Evolutionary conservation across 1,140 invertebrate genomes (phyloP).

Genomic region (Eriosoma lanigerum): DNA sequence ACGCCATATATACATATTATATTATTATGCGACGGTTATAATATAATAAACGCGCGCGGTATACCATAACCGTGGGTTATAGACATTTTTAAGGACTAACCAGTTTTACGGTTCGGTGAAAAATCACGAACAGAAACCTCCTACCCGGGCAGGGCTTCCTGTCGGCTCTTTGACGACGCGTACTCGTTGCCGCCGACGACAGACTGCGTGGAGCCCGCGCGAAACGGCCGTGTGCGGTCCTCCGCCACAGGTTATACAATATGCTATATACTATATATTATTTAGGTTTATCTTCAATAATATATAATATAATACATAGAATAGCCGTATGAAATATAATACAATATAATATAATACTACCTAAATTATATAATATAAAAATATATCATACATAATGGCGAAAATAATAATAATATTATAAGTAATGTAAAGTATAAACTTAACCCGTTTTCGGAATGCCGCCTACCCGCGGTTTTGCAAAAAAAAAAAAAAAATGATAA

Average conservation of each 20-base stretch:
- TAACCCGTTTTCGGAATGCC: neutral
- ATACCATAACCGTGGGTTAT: neutral
- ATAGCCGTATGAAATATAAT: too few species aligned
- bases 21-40: too few species aligned
- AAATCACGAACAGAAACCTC: neutral
- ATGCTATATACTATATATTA: neutral
- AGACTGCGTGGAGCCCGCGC: slow-evolving; percentile 37
- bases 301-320: too few species aligned
- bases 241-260: neutral
- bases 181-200: neutral
- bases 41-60: too few species aligned
- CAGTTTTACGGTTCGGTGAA: slow-evolving; percentile 43
- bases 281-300: too few species aligned
- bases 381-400: too few species aligned
- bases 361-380: too few species aligned
- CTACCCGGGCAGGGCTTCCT: slow-evolving; percentile 28
- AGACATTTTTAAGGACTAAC: neutral
- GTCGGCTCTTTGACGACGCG: slow-evolving; percentile 36
- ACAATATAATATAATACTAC: too few species aligned
- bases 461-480: neutral
- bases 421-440: too few species aligned
- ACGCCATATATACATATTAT: neutral
- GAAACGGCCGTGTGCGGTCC: slow-evolving; percentile 30
- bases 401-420: too few species aligned
- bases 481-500: too few species aligned